Conservation (phyloP, 2,113 vertebrate genomes). For the Percina caprodes region DNA sequence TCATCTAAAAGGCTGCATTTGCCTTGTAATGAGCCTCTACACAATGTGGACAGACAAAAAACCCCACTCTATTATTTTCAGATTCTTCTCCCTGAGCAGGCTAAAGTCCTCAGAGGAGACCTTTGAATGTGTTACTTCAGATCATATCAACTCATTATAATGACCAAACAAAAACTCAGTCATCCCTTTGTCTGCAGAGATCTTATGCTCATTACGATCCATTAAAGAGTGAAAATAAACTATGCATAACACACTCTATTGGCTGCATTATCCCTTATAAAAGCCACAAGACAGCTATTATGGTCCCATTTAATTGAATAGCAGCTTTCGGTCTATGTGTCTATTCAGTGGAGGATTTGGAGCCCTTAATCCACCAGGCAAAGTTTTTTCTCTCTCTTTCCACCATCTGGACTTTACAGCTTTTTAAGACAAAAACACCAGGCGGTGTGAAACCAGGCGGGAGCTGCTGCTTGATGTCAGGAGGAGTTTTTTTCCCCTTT, state of each 20-base stretch:
- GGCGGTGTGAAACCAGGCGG: conserved; percentile 76
- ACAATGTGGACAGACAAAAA: conserved; percentile 6
- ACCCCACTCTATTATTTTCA: conserved; percentile 25
- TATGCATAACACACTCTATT: conserved; percentile 77
- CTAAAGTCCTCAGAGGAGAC: conserved; percentile 17
- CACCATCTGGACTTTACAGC: conserved; percentile 86
- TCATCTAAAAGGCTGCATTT: background rate
- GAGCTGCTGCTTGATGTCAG: conserved; percentile 68
- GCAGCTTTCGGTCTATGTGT: conserved; percentile 76
- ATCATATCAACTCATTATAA: conserved; percentile 72
- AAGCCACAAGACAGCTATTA: conserved; percentile 75
- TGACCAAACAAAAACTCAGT: conserved; percentile 68
- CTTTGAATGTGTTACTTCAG: conserved; percentile 50
- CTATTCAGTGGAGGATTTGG: conserved; percentile 82
- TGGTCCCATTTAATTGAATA: conserved; percentile 77
- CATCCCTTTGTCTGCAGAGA: conserved; percentile 63
- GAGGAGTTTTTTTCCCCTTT: conserved; percentile 30
- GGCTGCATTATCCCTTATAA: conserved; percentile 72
- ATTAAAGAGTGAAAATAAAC: conserved; percentile 76
- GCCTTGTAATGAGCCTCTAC: conserved; percentile 1
- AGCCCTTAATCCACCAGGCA: conserved; percentile 83
- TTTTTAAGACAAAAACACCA: conserved; percentile 82
- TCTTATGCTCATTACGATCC: conserved; percentile 74
- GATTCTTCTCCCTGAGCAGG: conserved; percentile 24
- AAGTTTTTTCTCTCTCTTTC: conserved; percentile 73